phyloP scores from a whole-genome alignment of 2,888 invertebrate species.

The Ypsolopha scabrella region DNA sequence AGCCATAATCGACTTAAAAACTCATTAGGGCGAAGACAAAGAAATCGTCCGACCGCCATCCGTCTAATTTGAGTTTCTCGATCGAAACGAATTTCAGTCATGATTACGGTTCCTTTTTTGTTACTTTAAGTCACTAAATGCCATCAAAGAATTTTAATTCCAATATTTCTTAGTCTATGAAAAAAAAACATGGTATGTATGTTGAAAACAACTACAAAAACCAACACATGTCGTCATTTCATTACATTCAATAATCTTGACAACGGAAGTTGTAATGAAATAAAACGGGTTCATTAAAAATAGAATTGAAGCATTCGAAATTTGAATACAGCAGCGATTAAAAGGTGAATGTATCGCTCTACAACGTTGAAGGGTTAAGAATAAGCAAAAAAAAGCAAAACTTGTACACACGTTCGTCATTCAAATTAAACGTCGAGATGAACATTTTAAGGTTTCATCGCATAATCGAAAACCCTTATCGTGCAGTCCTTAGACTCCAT shows the following conservation, averaged over 20 bases:
- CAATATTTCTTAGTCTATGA: conserved; percentile 17
- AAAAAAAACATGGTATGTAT: not conserved
- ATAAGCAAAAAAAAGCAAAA: too few species aligned
- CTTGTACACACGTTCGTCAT: too few species aligned
- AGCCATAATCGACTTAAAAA: conserved; percentile 71
- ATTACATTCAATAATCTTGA: conserved; percentile 53
- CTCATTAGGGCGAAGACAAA: conserved; percentile 69
- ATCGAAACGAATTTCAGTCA: conserved; percentile 60
- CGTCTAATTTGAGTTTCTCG: conserved; percentile 64
- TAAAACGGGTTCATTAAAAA: conserved; percentile 36
- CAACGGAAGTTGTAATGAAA: conserved; percentile 60
- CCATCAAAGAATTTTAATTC: conserved; percentile 39
- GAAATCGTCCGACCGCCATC: conserved; percentile 61
- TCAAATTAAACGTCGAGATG: too few species aligned
- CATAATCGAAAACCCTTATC: too few species aligned
- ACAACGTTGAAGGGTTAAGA: too few species aligned
- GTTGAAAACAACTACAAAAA: not conserved
- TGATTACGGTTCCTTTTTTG: conserved; percentile 56
- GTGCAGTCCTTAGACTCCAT: too few species aligned
- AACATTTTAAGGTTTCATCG: too few species aligned
- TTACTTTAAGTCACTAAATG: conserved; percentile 30
- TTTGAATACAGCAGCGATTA: conserved; percentile 35
- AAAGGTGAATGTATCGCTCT: conserved; percentile 22
- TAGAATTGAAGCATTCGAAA: conserved; percentile 27
- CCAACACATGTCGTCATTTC: conserved; percentile 39